Conservation (phyloP, 2,888 invertebrate species). For the Zygaena filipendulae region DNA sequence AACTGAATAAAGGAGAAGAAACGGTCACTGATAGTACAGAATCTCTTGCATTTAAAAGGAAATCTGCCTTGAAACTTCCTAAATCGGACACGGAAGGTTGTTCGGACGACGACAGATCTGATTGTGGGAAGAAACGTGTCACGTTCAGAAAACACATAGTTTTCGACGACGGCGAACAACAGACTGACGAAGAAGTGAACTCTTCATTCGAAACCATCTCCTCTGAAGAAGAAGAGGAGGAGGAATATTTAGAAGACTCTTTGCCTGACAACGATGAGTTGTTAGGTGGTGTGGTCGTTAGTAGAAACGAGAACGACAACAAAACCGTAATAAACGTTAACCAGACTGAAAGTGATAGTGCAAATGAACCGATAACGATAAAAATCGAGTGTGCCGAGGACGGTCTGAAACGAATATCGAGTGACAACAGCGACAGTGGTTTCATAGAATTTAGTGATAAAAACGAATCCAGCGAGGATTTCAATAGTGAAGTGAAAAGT, state of each 20-base stretch:
- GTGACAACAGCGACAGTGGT: slow-evolving; percentile 63
- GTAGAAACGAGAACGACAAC: slow-evolving; percentile 28
- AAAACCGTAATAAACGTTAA: slow-evolving; percentile 41
- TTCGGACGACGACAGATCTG: slow-evolving; percentile 56
- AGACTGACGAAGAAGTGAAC: slow-evolving; percentile 51
- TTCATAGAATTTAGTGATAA: slow-evolving; percentile 51
- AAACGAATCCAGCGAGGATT: slow-evolving; percentile 35
- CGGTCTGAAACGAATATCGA: slow-evolving; percentile 39
- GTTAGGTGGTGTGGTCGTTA: slow-evolving; percentile 29
- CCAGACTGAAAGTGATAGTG: slow-evolving; percentile 18
- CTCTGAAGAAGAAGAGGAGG: slow-evolving; percentile 39
- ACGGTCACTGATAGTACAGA: slow-evolving; percentile 18
- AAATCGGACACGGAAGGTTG: slow-evolving; percentile 50
- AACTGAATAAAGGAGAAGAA: slow-evolving; percentile 1
- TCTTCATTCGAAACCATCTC: slow-evolving; percentile 55
- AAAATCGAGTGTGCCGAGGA: slow-evolving; percentile 34
- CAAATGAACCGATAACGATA: slow-evolving; percentile 29
- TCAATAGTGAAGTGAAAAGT: slow-evolving; percentile 31
- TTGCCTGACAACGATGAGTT: slow-evolving; percentile 38
- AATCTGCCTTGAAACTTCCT: slow-evolving; percentile 53
- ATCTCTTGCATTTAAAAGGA: slow-evolving; percentile 36
- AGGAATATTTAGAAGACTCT: slow-evolving; percentile 41
- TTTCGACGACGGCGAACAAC: slow-evolving; percentile 61
- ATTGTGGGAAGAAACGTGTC: slow-evolving; percentile 51
- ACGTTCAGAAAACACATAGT: slow-evolving; percentile 61